Percentiles rank a stretch among this genome's conserved stretches.
Conservation (phyloP, 2,113 vertebrate genomes). For the Hepsetus odoe region DNA sequence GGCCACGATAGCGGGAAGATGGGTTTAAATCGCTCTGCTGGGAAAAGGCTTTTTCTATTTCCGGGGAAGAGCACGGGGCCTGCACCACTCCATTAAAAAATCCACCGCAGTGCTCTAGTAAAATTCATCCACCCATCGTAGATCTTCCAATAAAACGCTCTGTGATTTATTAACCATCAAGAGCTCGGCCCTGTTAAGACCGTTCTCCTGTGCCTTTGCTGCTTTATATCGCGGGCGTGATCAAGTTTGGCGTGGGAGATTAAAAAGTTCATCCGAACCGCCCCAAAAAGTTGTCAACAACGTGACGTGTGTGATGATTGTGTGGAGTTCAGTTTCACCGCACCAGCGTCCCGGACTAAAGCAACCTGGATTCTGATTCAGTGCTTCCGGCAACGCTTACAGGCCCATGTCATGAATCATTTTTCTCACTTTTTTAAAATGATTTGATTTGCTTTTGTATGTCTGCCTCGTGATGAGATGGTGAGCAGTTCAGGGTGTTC, state of each 20-base stretch:
- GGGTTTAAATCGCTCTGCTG: constrained; percentile 12
- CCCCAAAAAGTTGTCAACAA: not conserved
- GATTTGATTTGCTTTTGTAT: too few relatives aligned
- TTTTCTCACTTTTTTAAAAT: too few relatives aligned
- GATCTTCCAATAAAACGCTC: constrained; percentile 41
- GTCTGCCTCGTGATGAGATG: too few relatives aligned
- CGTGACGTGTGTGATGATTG: not conserved
- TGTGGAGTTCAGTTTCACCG: too few relatives aligned
- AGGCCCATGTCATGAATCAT: too few relatives aligned
- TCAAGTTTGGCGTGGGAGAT: not conserved
- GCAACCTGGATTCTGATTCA: too few relatives aligned
- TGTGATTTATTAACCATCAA: constrained; percentile 45
- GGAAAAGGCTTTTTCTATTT: constrained; percentile 18
- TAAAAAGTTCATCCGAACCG: not conserved
- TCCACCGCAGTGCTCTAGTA: constrained; percentile 34
- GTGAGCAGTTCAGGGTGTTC: too few relatives aligned
- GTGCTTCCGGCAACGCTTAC: too few relatives aligned
- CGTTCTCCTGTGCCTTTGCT: constrained; percentile 15
- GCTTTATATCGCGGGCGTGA: constrained; percentile 22
- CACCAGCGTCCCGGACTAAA: too few relatives aligned
- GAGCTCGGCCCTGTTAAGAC: constrained; percentile 30
- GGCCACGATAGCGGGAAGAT: not conserved
- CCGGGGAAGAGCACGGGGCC: not conserved
- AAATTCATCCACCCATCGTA: constrained; percentile 46
- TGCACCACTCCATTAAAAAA: constrained; percentile 31